Evolutionary conservation across 2,888 invertebrate species (phyloP), one percentile per base, ranked within the genome.

Genomic region (Tinea trinotella): DNA sequence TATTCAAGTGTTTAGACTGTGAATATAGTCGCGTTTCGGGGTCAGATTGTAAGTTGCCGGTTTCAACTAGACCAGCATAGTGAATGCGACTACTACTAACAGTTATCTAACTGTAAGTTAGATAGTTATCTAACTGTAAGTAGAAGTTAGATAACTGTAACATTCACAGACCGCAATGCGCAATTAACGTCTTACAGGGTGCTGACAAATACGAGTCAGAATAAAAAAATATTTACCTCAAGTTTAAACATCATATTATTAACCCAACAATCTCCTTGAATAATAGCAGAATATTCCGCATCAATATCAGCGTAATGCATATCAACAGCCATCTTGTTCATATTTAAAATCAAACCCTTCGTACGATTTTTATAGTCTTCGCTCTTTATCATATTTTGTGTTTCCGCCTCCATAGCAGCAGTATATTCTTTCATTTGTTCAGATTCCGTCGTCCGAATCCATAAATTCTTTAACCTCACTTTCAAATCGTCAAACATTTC

Each of bases 211-310:
- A n/a, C n/a, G n/a, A n/a, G n/a, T n/a, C n/a, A n/a, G n/a, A n/a
- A n/a, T n/a, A n/a, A 62, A 56, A 59, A 65, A 68, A 7, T 44
- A 59, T 64, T 59, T 60, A 63, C 72, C 62, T 66, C 55, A 40
- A 63, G 58, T 56, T 55, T 65, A 52, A 68, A 73, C 61, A 74
- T 60, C n/a, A 74, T 61, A 55, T 75, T 75, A 36, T 73, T 74
- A 1, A 65, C 70, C 74, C 74, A 74, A 15, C 64, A 61, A 55
- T 75, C 74, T 4, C 74, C 74, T 55, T 75, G 74, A 36, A 61
- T 61, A 12, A 74, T 64, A 3, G 72, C 59, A 6, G 64, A 56
- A 57, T 64, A 61, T 56, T 65, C 68, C 3, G 63, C 63, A 0
- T 57, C 34, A 15, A 36, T 20, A 20, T 53, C 36, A 1, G 1